Base-by-base conservation (phyloP, 2,113 vertebrate genomes). In the Prunella himalayana region DNA sequence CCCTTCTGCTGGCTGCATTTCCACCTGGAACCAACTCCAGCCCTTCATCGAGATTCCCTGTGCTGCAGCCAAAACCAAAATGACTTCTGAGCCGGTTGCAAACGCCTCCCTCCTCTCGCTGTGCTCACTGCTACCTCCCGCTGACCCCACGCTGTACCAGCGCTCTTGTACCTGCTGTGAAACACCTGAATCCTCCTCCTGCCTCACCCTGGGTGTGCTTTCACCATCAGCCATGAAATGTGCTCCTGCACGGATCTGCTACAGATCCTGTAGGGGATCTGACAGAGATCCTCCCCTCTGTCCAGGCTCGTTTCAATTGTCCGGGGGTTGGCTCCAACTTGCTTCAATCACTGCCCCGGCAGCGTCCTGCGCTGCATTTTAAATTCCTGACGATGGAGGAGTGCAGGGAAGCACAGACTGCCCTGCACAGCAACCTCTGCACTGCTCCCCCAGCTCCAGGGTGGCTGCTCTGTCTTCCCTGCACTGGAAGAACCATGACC, bases 241-340 rank as follows among this genome's bases (percentile, higher is more conserved):
- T 10, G 24, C 18, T 72, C n/a, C 56, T 16, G 41, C 47, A 11
- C 59, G 41, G 33, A 9, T 5, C 0, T 37, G 37, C 37, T 37
- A 9, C 37, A 37, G 37, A 37, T 37, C 37, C 37, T 37, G 7
- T 51, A 18, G 47, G 45, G 61, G 51, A 22, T 41, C 56, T 20
- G 19, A 19, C 3, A 11, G 20, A 15, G 53, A 30, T 13, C 42
- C 73, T 60, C 31, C 24, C 13, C 21, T 79, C 57, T 8, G 6
- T 12, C 27, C 41, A 3, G 30, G 24, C 39, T 64, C 7, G 0
- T n/a, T 39, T 54, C 1, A 2, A 0, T 70, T 37, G 25, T 8
- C 49, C 0, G 0, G 31, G 2, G 2, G 6, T 9, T 56, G 60
- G n/a, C 54, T 71, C 10, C 14, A 4, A 4, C 39, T 7, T 27